Evolutionary conservation across 1,140 invertebrate species (phyloP).

Genomic region (Bombus huntii): DNA sequence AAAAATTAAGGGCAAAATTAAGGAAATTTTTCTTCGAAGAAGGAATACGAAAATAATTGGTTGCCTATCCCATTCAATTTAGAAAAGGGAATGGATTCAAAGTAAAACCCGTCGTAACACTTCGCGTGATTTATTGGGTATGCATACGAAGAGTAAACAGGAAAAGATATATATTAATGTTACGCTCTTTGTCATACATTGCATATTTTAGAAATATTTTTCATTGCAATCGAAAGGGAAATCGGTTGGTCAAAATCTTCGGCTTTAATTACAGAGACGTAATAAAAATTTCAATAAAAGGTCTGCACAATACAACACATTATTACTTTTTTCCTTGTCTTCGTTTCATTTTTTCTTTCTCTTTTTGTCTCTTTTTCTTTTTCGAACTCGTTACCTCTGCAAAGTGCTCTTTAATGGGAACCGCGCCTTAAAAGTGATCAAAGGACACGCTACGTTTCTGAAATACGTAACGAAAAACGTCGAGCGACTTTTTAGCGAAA

Average conservation of each 20-base stretch:
- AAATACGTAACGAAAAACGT: conserved; percentile 60
- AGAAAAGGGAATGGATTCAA: too few species aligned
- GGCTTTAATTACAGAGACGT: neutral
- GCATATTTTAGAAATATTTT: neutral
- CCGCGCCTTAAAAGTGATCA: conserved; percentile 60
- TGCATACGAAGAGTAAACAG: too few species aligned
- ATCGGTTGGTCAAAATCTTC: neutral
- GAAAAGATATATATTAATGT: too few species aligned
- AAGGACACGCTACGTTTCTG: conserved; percentile 57
- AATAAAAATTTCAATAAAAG: conserved; percentile 13
- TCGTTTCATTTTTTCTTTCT: neutral
- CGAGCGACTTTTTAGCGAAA: conserved; percentile 58
- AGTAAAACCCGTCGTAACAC: too few species aligned
- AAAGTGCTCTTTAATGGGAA: conserved; percentile 49
- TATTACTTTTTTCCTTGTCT: neutral
- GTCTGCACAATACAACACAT: neutral
- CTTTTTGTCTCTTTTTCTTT: neutral
- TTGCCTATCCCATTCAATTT: too few species aligned
- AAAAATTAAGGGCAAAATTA: too few species aligned
- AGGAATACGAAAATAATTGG: too few species aligned
- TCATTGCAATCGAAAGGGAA: neutral
- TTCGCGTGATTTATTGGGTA: too few species aligned
- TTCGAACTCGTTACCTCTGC: conserved; percentile 26
- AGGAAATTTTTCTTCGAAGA: too few species aligned
- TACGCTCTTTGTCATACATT: too few species aligned